Evolutionary conservation across 2,888 invertebrate genomes (phyloP).

Genomic region (Rugalucina vietnamica): DNA sequence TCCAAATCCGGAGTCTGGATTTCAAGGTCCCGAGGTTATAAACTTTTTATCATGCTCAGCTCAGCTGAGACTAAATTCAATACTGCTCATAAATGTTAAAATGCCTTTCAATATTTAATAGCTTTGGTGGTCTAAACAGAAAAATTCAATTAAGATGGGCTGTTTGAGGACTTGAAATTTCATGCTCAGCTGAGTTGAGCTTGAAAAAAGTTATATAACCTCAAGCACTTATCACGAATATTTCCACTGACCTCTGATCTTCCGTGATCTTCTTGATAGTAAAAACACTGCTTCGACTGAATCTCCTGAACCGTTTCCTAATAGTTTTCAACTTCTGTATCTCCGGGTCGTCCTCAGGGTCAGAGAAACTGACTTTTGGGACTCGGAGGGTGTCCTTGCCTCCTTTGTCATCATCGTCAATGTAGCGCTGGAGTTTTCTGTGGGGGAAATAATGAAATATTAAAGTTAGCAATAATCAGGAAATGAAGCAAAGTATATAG

Average conservation of each 20-base stretch:
- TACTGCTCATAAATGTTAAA: background rate
- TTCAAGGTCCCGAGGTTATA: too few relatives aligned
- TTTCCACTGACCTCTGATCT: constrained; percentile 46
- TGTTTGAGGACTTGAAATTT: background rate
- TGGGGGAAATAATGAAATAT: background rate
- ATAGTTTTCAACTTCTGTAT: constrained; percentile 31
- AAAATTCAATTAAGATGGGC: background rate
- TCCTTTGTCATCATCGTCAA: constrained; percentile 58
- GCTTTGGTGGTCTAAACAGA: background rate
- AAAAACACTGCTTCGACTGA: constrained; percentile 55
- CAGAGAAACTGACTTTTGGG: background rate
- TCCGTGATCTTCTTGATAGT: constrained; percentile 54
- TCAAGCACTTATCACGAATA: background rate
- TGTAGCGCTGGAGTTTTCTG: constrained; percentile 67
- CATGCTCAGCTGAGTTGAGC: background rate
- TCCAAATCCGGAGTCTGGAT: too few relatives aligned
- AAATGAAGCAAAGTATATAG: too few relatives aligned
- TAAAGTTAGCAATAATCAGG: too few relatives aligned
- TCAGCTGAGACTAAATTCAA: too few relatives aligned
- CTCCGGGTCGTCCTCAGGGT: constrained; percentile 21
- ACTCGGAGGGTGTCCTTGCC: constrained; percentile 9
- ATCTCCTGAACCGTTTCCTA: constrained; percentile 38
- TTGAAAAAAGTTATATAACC: background rate
- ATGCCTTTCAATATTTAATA: background rate
- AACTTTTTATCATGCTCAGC: too few relatives aligned